Evolutionary conservation across 2,113 vertebrate genomes (phyloP).

Genomic region (Siniperca knerii): DNA sequence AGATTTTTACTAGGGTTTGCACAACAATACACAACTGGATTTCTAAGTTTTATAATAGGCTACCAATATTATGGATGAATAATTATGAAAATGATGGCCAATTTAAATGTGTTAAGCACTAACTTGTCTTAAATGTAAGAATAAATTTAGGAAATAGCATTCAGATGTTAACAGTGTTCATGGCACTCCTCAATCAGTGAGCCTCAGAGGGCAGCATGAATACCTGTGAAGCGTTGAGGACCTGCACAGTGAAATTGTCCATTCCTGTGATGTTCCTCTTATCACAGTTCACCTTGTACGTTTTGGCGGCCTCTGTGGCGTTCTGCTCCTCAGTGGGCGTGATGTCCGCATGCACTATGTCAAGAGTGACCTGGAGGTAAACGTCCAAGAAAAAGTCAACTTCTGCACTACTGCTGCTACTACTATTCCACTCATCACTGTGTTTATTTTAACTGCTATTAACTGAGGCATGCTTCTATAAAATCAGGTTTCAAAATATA

Average conservation of each 20-base stretch:
- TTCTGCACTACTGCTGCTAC: background rate
- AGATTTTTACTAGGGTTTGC: background rate
- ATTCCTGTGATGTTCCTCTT: constrained; percentile 87
- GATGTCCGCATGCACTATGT: constrained; percentile 69
- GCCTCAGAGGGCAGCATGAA: background rate
- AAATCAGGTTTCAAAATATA: background rate
- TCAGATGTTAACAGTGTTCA: background rate
- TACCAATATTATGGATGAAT: background rate
- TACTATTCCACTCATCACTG: accelerated
- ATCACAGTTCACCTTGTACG: constrained; percentile 93
- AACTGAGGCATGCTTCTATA: background rate
- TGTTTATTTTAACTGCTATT: background rate
- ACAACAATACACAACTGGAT: background rate
- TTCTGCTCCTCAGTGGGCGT: constrained; percentile 84
- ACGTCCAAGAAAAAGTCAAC: background rate
- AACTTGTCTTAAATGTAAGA: background rate
- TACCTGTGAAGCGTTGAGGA: constrained; percentile 94
- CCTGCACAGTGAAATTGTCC: constrained; percentile 85
- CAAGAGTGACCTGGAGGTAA: constrained; percentile 71
- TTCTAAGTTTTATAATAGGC: background rate
- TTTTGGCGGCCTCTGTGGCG: constrained; percentile 86
- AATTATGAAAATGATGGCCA: background rate
- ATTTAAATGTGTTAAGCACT: background rate
- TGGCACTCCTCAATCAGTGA: background rate
- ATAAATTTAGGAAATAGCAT: background rate